Evolutionary conservation across 2,888 invertebrate species (phyloP).

Genomic region (Campoletis raptor): DNA sequence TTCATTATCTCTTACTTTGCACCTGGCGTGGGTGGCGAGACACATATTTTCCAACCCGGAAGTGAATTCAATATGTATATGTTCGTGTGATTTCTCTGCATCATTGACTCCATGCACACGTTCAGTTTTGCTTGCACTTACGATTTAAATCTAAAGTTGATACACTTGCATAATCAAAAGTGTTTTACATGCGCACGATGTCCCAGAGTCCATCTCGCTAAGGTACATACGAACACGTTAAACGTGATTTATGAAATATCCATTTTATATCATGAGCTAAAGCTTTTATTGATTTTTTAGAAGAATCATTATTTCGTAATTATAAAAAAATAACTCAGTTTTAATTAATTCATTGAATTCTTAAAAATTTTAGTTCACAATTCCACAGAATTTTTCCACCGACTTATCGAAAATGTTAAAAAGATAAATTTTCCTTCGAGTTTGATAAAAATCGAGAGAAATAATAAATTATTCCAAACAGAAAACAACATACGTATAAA

Average conservation of each 20-base stretch:
- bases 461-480: neutral
- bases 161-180: conserved; percentile 59
- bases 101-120: conserved; percentile 23
- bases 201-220: neutral
- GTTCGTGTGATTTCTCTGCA: conserved; percentile 52
- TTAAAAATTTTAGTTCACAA: neutral
- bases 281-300: neutral
- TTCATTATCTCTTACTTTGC: conserved; percentile 20
- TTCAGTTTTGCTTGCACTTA: neutral
- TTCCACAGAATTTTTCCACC: neutral
- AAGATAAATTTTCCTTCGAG: neutral
- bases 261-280: neutral
- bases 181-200: conserved; percentile 13
- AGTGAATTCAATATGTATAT: conserved; percentile 35
- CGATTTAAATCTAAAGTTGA: conserved; percentile 44
- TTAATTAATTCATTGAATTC: neutral
- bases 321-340: neutral
- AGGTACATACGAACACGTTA: neutral
- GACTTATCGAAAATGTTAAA: neutral
- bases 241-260: neutral
- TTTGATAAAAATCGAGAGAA: neutral
- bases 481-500: neutral
- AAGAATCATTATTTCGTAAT: neutral
- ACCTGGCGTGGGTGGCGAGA: neutral
- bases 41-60: conserved; percentile 56